Evolutionary conservation across 2,797 vertebrate species (phyloP).

Genomic region (Eurystomus glaucurus): DNA sequence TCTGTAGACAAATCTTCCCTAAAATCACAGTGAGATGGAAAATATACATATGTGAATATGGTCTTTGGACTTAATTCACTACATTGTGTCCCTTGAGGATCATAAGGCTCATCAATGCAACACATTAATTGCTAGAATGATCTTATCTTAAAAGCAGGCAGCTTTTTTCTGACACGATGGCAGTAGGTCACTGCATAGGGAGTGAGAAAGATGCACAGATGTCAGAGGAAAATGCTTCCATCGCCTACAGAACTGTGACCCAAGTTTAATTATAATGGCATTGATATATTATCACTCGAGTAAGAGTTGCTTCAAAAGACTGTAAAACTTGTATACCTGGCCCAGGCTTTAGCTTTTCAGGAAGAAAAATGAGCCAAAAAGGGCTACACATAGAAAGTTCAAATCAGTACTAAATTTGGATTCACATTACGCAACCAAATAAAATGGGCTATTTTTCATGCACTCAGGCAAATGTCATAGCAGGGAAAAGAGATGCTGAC

Average conservation of each 20-base stretch:
- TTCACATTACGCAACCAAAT: constrained; percentile 2
- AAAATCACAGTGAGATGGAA: background rate
- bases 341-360: background rate
- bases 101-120: background rate
- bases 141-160: background rate
- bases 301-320: background rate
- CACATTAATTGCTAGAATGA: background rate
- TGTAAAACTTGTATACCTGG: background rate
- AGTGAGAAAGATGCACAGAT: background rate
- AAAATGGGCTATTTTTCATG: constrained; percentile 15
- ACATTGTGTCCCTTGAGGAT: background rate
- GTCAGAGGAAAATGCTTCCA: background rate
- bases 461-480: constrained; percentile 23
- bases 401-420: constrained; percentile 35
- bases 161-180: background rate
- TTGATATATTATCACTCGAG: background rate
- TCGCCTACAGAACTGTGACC: background rate
- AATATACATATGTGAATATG: rapidly evolving
- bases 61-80: background rate
- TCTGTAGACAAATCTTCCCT: background rate
- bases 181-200: background rate
- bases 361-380: background rate
- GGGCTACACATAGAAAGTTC: background rate
- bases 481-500: constrained; percentile 37
- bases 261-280: background rate